Evolutionary conservation across 2,113 vertebrate species (phyloP), one percentile per base, ranked within the genome.

Genomic region (Apteryx mantelli): DNA sequence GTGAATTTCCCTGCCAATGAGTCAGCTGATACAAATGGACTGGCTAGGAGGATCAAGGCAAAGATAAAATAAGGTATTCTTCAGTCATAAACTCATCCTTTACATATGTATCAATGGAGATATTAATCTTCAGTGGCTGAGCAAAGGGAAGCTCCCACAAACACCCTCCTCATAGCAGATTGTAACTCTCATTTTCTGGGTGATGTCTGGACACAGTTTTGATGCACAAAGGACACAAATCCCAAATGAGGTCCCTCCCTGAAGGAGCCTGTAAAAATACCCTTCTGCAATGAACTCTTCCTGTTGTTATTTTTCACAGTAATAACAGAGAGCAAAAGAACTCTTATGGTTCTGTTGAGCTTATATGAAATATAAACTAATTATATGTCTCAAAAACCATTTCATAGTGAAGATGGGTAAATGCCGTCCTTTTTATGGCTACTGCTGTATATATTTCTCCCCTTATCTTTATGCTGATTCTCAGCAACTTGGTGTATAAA

Each of bases 381-480:
- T 95, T 70, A 20, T 6, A 76, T 56, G 26, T 60, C 84, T 94
- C 79, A 61, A 79, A 78, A 90, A 71, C 19, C 25, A 56, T 60
- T 91, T 89, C 22, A 36, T 2, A 60, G 38, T 34, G 69, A 88
- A 70, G 68, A 86, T 20, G 71, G 52, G 60, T 71, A 86, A 94
- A 75, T 60, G 85, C 2, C 74, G 44, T 25, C 11, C 68, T 88
- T 92, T 88, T 88, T 83, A 78, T 78, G 85, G 64, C 46, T 71
- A 48, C 40, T 78, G 32, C 34, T 77, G 42, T 61, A 68, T 64
- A 26, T 71, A 75, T 93, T 90, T 93, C 46, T 2, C n/a, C 50
- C 32, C 55, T 86, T 83, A 68, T 86, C 93, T 94, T 86, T 85
- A 70, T 78, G 64, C 60, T 88, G 78, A 77, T 89, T 86, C 87